phyloP scores from a whole-genome alignment of 1,140 invertebrate species.

The Ceratosolen fusciceps region DNA sequence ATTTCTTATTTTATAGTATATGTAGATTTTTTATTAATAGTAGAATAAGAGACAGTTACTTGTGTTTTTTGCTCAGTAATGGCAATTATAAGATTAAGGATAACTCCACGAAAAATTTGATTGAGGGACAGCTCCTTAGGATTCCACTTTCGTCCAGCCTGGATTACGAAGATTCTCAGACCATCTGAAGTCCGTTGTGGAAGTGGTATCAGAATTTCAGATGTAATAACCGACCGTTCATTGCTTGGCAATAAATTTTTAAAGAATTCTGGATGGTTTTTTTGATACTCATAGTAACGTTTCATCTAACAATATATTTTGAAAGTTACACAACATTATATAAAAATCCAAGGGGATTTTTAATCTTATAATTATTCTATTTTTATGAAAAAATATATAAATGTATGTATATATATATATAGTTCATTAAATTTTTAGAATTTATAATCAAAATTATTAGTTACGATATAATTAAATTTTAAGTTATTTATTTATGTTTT shows the following conservation, averaged over 20 bases:
- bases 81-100: constrained; percentile 74
- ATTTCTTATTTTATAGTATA: too few species aligned
- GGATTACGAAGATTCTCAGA: constrained; percentile 72
- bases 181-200: constrained; percentile 74
- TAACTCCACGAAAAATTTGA: constrained; percentile 75
- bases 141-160: constrained; percentile 78
- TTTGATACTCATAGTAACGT: constrained; percentile 74
- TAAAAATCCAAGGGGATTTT: too few species aligned
- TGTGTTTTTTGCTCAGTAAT: constrained; percentile 77
- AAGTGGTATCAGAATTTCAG: constrained; percentile 73
- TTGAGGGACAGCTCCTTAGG: constrained; percentile 73
- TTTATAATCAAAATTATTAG: too few species aligned
- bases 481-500: too few species aligned
- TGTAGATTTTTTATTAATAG: too few species aligned
- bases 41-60: constrained; percentile 65
- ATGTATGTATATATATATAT: too few species aligned
- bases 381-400: too few species aligned
- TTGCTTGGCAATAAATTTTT: constrained; percentile 70
- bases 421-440: too few species aligned
- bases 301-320: constrained; percentile 68
- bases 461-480: too few species aligned
- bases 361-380: too few species aligned
- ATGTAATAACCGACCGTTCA: constrained; percentile 69
- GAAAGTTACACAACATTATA: too few species aligned
- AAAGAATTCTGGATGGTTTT: constrained; percentile 73